Conservation (phyloP, 2,888 invertebrate species). For the Polydrusus cervinus region DNA sequence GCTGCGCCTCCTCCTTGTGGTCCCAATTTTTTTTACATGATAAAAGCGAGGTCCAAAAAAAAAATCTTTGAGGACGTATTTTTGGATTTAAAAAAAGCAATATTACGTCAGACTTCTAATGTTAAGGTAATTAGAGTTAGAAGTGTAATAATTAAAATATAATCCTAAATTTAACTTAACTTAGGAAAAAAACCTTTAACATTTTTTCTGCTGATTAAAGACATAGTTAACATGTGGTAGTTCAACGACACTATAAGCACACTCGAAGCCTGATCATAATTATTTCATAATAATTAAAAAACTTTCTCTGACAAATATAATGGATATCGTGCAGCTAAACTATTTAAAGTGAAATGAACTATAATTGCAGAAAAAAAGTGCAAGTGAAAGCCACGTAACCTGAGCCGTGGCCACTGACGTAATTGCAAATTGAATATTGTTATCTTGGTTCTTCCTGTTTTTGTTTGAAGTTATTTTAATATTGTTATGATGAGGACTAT, state of each 20-base stretch:
- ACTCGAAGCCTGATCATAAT: constrained; percentile 22
- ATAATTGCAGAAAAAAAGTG: constrained; percentile 51
- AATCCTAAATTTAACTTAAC: too few relatives aligned
- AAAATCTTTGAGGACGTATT: too few relatives aligned
- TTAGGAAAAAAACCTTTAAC: not conserved
- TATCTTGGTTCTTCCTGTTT: constrained; percentile 31
- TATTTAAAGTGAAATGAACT: constrained; percentile 50
- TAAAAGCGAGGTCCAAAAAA: too few relatives aligned
- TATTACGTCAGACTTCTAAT: too few relatives aligned
- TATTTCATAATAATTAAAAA: constrained; percentile 43
- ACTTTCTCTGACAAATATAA: constrained; percentile 44
- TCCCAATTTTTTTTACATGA: too few relatives aligned
- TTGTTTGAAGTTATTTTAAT: constrained; percentile 4
- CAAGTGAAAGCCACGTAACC: constrained; percentile 51
- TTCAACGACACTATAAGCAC: constrained; percentile 45
- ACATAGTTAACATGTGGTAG: not conserved
- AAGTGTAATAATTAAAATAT: too few relatives aligned
- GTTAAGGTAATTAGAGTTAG: too few relatives aligned
- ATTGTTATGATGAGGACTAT: not conserved
- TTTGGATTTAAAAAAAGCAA: too few relatives aligned
- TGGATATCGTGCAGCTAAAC: constrained; percentile 44
- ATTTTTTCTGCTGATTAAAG: too few relatives aligned
- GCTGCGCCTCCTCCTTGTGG: too few relatives aligned
- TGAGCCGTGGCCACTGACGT: constrained; percentile 37
- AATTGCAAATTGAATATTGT: constrained; percentile 40